phyloP scores from a whole-genome alignment of 1,140 invertebrate species.

The Nasonia longicornis region DNA sequence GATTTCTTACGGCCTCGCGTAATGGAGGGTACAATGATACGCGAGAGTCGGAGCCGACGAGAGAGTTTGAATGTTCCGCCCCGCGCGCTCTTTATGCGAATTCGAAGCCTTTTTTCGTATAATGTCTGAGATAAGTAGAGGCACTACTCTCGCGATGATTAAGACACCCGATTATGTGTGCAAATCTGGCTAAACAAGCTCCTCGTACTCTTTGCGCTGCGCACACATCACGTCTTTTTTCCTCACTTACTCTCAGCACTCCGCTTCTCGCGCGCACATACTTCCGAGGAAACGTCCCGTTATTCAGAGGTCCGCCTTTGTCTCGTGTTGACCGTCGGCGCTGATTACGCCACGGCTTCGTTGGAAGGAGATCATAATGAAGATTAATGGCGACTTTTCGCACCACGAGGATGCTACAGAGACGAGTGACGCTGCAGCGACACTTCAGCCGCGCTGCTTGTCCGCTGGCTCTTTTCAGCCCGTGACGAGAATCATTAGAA shows the following conservation, averaged over 20 bases:
- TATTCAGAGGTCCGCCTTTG: constrained; percentile 49
- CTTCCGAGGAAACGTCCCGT: constrained; percentile 29
- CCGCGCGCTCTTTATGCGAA: not conserved
- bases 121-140: not conserved
- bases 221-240: not conserved
- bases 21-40: not conserved
- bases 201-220: not conserved
- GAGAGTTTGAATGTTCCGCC: not conserved
- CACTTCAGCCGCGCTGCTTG: not conserved
- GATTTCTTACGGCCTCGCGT: not conserved
- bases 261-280: constrained; percentile 26
- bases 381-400: constrained; percentile 48
- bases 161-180: too few species aligned
- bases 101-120: not conserved
- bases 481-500: not conserved
- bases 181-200: not conserved
- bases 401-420: not conserved
- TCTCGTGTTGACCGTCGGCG: constrained; percentile 53
- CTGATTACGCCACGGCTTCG: constrained; percentile 47
- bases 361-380: constrained; percentile 44
- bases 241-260: not conserved
- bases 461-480: not conserved
- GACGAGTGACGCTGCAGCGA: not conserved
- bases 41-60: too few species aligned
- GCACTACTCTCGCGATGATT: not conserved